Base-by-base conservation (phyloP, 1,140 invertebrate genomes). In the Contarinia nasturtii region DNA sequence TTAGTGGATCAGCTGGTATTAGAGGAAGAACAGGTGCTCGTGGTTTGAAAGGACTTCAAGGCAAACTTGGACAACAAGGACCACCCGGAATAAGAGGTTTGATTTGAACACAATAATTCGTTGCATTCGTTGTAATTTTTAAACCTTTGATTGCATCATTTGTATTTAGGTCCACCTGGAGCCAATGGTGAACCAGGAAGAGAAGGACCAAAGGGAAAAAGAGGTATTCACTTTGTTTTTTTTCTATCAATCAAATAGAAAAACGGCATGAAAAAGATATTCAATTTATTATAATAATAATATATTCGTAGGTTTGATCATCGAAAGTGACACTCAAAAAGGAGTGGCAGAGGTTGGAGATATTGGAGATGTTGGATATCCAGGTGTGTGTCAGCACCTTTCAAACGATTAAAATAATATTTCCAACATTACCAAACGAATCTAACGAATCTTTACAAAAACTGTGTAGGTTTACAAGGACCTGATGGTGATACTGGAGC, bases 41-140 rank as follows among this genome's bases (percentile, higher is more conserved):
- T 34, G 73, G 73, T 33, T 65, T 64, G 44, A 49, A 54, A 2
- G 71, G 70, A 19, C 48, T 56, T 1, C 55, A 57, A 47, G 72
- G 73, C 4, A 47, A 52, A 2, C 67, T 69, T 5, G 79, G 78
- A 46, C 54, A 58, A n/a, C 56, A 64, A 4, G 79, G 79, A 27
- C 54, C 72, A 5, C 67, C 69, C 1, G 76, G 76, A 5, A 36
- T 64, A 2, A 63, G 67, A 45, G 79, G 79, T 33, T 59, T 62
- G n/a, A n/a, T n/a, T n/a, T n/a, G n/a, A n/a, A n/a, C n/a, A n/a
- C n/a, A n/a, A n/a, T n/a, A n/a, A n/a, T n/a, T n/a, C n/a, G n/a
- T n/a, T n/a, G n/a, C n/a, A n/a, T n/a, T n/a, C n/a, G n/a, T n/a
- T n/a, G n/a, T n/a, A n/a, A n/a, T n/a, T n/a, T n/a, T n/a, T n/a